Evolutionary conservation across 2,888 invertebrate genomes (phyloP), one percentile per base, ranked within the genome.

Genomic region (Dicyrtomina minuta): DNA sequence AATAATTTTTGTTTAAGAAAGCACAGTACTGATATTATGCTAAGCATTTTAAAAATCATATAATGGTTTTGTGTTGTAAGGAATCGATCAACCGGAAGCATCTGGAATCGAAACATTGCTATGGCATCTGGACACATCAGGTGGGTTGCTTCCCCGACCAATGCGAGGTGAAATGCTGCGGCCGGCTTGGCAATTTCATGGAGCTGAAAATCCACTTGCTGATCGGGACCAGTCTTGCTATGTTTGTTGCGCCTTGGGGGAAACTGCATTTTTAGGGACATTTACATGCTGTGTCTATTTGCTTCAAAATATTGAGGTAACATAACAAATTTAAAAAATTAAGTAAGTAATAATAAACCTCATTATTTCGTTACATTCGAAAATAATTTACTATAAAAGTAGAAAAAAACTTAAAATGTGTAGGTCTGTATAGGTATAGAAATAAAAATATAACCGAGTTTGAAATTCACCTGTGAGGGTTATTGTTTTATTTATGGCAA

Each of bases 181-280:
- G 62, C 74, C 77, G 0, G 74, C 73, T 22, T 73, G 73, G 72
- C 75, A 76, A 60, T 76, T 76, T 71, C 77, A 77, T 70, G 77
- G 77, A 13, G 77, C 76, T 39, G 77, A 77, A 51, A 77, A 77
- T 72, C 77, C 76, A 1, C 65, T 77, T 20, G 76, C 76, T 15
- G 77, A 77, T 60, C 65, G 77, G n/a, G 77, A 77, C 27, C 76
- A 77, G 51, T 73, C 74, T 13, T 75, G 74, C 43, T 77, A 73
- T 27, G 76, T 77, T 41, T 76, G 76, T 58, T 74, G 75, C 67
- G 75, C 77, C 24, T 64, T 77, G 51, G 77, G 77, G n/a, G 77
- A 77, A 74, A 64, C 72, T n/a, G 74, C 58, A 4, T 77, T 77
- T 53, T 51, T 73, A 1, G 76, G 75, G 43, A 75, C 77, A 6